Conservation (phyloP, 2,888 invertebrate genomes). For the Drosophila suboccidentalis region DNA sequence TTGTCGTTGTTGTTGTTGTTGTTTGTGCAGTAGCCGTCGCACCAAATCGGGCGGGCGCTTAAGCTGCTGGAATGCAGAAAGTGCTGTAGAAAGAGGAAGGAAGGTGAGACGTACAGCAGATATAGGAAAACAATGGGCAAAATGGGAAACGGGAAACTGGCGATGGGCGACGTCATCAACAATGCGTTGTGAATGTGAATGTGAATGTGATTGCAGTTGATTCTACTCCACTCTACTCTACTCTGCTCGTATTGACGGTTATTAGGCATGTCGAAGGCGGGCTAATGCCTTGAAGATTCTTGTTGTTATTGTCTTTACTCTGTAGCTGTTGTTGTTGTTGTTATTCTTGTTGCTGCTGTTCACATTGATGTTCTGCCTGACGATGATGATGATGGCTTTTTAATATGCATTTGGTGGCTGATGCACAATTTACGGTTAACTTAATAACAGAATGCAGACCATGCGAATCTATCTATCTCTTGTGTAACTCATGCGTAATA, state of each 20-base stretch:
- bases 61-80: conserved; percentile 67
- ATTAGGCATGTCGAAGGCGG: conserved; percentile 80
- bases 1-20: conserved; percentile 1
- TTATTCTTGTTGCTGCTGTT: conserved; percentile 31
- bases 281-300: conserved; percentile 67
- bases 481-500: conserved; percentile 39
- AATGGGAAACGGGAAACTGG: conserved; percentile 35
- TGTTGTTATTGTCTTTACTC: conserved; percentile 15
- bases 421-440: conserved; percentile 71
- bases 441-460: conserved; percentile 68
- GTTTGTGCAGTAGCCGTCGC: conserved; percentile 47
- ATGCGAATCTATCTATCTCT: conserved; percentile 32
- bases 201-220: conserved; percentile 46
- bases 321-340: conserved; percentile 37
- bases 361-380: conserved; percentile 53
- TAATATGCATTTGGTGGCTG: conserved; percentile 78
- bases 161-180: conserved; percentile 60
- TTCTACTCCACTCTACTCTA: conserved; percentile 35
- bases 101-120: conserved; percentile 19
- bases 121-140: conserved; percentile 5
- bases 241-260: conserved; percentile 72
- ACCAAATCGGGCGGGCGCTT: conserved; percentile 56
- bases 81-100: conserved; percentile 17
- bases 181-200: conserved; percentile 30
- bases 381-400: conserved; percentile 79